Evolutionary conservation across 2,113 vertebrate genomes (phyloP).

Genomic region (Aplodontia rufa): DNA sequence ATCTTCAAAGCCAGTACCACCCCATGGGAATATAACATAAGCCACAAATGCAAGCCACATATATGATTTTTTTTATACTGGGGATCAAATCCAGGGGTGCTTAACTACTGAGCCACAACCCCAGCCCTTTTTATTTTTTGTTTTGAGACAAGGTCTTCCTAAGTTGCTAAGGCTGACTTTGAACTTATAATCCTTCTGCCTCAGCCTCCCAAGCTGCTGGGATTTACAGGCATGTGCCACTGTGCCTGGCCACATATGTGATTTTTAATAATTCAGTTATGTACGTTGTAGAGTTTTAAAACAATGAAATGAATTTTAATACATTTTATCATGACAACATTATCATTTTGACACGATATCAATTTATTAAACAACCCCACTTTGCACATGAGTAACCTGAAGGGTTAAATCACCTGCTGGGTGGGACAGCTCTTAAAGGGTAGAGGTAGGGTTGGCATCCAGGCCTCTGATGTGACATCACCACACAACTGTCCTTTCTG

Average conservation of each 20-base stretch:
- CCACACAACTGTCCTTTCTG: background rate
- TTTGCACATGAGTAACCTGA: background rate
- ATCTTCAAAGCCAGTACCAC: background rate
- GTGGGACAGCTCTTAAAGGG: background rate
- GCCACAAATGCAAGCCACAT: background rate
- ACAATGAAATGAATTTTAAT: background rate
- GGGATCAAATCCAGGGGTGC: too few species aligned
- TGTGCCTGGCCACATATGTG: too few species aligned
- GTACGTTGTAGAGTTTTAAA: background rate
- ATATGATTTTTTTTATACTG: background rate
- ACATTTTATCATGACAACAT: background rate
- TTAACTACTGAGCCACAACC: too few species aligned
- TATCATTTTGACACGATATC: background rate
- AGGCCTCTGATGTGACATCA: accelerated
- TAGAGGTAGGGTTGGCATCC: background rate
- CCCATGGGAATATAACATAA: background rate
- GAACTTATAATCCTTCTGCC: too few species aligned
- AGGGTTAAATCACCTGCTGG: background rate
- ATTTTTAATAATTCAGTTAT: background rate
- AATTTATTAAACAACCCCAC: background rate
- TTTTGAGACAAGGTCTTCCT: too few species aligned
- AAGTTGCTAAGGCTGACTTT: too few species aligned
- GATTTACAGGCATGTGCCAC: too few species aligned
- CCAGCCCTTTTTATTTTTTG: too few species aligned
- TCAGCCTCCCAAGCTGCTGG: too few species aligned